Evolutionary conservation across 2,888 invertebrate species (phyloP).

Genomic region (Agapostemon virescens): DNA sequence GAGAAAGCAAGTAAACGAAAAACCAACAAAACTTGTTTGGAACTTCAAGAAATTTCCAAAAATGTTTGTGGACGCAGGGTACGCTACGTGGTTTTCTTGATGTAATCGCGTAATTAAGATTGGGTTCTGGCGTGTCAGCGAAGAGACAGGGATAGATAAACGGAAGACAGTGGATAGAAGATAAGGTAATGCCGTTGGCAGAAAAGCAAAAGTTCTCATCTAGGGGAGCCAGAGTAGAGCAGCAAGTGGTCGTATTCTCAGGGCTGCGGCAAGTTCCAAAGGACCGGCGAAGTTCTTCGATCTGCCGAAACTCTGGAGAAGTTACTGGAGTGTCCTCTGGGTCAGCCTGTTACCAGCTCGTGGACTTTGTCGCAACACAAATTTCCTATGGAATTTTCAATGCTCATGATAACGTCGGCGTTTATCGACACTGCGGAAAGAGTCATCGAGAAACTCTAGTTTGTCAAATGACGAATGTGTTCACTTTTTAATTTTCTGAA

Average conservation of each 20-base stretch:
- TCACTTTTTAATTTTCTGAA: background rate
- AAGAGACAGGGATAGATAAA: constrained; percentile 26
- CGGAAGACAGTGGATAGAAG: constrained; percentile 40
- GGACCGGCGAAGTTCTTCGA: constrained; percentile 61
- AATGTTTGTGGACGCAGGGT: too few species aligned
- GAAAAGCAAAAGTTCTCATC: constrained; percentile 61
- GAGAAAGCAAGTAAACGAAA: background rate
- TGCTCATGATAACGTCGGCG: constrained; percentile 28
- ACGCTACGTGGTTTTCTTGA: background rate
- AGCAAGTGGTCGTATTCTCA: constrained; percentile 69
- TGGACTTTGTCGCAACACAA: constrained; percentile 59
- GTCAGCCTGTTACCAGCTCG: constrained; percentile 59
- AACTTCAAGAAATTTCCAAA: background rate
- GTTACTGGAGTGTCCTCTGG: constrained; percentile 56
- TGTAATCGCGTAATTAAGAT: constrained; percentile 48
- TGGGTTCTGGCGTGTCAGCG: constrained; percentile 20
- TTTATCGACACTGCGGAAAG: constrained; percentile 24
- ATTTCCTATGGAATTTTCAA: constrained; percentile 51
- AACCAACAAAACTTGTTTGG: background rate
- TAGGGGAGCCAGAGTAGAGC: constrained; percentile 55
- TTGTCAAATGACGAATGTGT: background rate
- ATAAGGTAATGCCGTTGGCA: constrained; percentile 52
- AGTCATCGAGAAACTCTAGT: background rate
- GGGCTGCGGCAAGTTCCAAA: constrained; percentile 53
- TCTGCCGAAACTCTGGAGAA: constrained; percentile 58